Percentiles rank a stretch among this genome's conserved stretches.
Conservation (phyloP, 2,888 invertebrate genomes). For the Lithophane ornitopus region DNA sequence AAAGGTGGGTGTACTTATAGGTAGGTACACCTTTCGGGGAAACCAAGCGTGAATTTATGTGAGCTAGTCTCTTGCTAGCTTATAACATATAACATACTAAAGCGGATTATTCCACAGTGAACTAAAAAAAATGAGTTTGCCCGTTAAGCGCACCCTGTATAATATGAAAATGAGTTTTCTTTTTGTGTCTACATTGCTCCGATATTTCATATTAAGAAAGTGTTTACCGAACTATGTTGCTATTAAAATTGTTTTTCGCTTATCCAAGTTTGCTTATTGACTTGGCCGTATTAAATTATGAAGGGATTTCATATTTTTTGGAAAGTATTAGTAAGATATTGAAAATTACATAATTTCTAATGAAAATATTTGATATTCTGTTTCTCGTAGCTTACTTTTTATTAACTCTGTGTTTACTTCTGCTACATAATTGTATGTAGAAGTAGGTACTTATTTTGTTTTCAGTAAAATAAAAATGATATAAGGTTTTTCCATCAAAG, state of each 20-base stretch:
- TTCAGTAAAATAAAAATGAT: neutral
- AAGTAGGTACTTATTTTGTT: neutral
- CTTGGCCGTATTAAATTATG: constrained; percentile 29
- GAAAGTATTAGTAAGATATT: constrained; percentile 22
- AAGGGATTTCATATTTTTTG: constrained; percentile 32
- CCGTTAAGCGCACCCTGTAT: neutral
- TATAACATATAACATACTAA: neutral
- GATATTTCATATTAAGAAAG: constrained; percentile 33
- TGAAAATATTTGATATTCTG: constrained; percentile 18
- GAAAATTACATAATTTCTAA: neutral
- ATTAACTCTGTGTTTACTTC: constrained; percentile 21
- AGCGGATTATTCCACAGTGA: neutral
- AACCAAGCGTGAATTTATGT: neutral
- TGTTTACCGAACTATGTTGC: constrained; percentile 42
- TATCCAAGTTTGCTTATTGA: constrained; percentile 42
- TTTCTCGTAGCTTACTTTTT: neutral
- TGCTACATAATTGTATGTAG: neutral
- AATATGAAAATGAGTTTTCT: constrained; percentile 40
- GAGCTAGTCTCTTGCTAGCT: neutral
- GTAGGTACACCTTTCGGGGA: neutral
- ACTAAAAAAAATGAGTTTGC: neutral
- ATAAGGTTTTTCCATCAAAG: no score
- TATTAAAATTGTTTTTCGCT: constrained; percentile 56
- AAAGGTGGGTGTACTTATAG: no score
- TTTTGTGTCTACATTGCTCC: constrained; percentile 19